Percentiles rank a stretch among this genome's conserved stretches.
Evolutionary conservation across 2,888 invertebrate genomes (phyloP).

Genomic region (Gastrophysa polygoni): DNA sequence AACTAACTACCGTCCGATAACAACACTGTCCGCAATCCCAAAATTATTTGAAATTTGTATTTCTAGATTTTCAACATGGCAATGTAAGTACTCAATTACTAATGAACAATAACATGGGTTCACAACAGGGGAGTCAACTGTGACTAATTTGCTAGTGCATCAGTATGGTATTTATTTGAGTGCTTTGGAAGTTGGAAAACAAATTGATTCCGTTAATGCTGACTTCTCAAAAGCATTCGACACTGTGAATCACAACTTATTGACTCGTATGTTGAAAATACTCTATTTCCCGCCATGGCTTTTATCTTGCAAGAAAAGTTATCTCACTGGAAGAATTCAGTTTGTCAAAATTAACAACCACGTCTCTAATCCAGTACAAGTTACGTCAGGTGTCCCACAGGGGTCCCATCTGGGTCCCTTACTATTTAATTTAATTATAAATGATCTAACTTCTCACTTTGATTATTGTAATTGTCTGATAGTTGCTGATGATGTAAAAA

Average conservation of each 20-base stretch:
- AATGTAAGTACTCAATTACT: neutral
- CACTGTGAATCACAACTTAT: too few species aligned
- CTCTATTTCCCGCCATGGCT: neutral
- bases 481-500: neutral
- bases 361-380: too few species aligned
- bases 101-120: too few species aligned
- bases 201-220: neutral
- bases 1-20: constrained; percentile 1
- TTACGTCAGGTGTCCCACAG: too few species aligned
- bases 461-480: neutral
- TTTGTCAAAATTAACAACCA: too few species aligned
- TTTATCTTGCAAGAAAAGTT: neutral
- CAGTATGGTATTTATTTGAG: neutral
- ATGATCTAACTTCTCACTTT: neutral
- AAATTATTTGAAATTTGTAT: constrained; percentile 8
- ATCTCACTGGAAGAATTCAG: neutral
- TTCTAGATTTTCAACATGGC: neutral
- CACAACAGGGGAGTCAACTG: neutral
- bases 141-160: neutral
- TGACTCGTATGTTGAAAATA: too few species aligned
- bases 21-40: neutral
- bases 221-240: too few species aligned
- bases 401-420: too few species aligned
- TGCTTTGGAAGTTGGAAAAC: neutral
- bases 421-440: neutral